phyloP scores from a whole-genome alignment of 2,888 invertebrate species.

The Morpho achilles region DNA sequence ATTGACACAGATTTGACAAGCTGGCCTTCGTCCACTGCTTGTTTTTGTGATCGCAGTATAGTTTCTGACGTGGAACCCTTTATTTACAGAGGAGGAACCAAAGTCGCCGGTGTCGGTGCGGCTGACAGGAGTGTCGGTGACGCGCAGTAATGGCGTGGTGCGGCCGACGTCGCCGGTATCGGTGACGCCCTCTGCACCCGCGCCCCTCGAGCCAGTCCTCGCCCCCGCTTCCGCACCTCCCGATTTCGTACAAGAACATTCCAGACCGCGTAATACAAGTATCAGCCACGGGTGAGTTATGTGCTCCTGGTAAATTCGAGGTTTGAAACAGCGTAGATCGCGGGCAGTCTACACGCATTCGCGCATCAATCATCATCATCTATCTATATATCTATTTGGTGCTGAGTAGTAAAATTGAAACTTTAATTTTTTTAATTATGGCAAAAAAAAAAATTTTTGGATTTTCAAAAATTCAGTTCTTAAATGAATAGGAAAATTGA shows the following conservation, averaged over 20 bases:
- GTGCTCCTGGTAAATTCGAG: conserved; percentile 57
- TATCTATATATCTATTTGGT: no score
- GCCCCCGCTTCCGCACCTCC: conserved; percentile 48
- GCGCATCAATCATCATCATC: no score
- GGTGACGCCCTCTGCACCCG: conserved; percentile 34
- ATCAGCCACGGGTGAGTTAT: conserved; percentile 71
- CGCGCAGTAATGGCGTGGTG: conserved; percentile 61
- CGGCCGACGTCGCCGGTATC: conserved; percentile 40
- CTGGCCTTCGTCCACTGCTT: conserved; percentile 29
- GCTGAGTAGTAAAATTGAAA: no score
- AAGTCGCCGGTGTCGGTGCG: conserved; percentile 66
- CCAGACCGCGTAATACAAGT: conserved; percentile 71
- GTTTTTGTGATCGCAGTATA: conserved; percentile 13
- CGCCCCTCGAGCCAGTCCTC: conserved; percentile 35
- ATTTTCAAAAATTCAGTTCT: no score
- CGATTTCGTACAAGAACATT: conserved; percentile 76
- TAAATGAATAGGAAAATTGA: no score
- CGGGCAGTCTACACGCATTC: no score
- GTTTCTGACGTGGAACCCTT: conserved; percentile 52
- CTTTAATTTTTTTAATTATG: no score
- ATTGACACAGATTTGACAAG: conserved; percentile 71
- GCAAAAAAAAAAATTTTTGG: no score
- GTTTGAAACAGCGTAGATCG: conserved; percentile 52
- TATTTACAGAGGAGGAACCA: conserved; percentile 74
- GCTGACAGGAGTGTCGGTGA: conserved; percentile 58